These are phyloP conservation scores for Volucella inflata DNA, from an alignment of 2,888 invertebrate species.

Conservation along the genomic window DNA sequence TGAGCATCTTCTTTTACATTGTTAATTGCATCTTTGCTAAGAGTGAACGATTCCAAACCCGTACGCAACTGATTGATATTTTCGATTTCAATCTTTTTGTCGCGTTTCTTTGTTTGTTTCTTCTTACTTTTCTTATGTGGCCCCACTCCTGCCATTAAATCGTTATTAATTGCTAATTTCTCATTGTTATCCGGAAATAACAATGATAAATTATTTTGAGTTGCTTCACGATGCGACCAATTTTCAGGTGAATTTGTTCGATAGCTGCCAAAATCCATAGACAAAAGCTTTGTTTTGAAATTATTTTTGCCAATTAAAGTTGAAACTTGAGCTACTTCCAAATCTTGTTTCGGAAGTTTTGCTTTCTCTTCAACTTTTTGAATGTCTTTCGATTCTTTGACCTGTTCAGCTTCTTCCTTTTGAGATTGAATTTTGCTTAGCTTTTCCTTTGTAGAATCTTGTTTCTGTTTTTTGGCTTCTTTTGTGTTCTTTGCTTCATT, in stretches of 20 bases:
- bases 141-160: background rate
- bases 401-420: constrained; percentile 31
- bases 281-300: constrained; percentile 37
- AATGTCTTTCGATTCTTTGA: constrained; percentile 36
- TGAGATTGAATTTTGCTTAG: background rate
- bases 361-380: constrained; percentile 46
- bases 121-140: constrained; percentile 75
- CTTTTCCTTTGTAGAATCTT: constrained; percentile 75
- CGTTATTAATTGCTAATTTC: constrained; percentile 58
- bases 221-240: constrained; percentile 50
- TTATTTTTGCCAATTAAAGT: constrained; percentile 20
- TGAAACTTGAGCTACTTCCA: constrained; percentile 8
- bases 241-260: constrained; percentile 61
- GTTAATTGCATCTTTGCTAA: constrained; percentile 79
- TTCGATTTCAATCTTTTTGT: constrained; percentile 79
- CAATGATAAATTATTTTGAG: constrained; percentile 14
- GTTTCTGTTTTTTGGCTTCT: constrained; percentile 73
- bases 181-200: constrained; percentile 55
- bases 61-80: constrained; percentile 82
- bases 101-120: constrained; percentile 78
- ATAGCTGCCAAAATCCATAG: constrained; percentile 57
- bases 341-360: constrained; percentile 54
- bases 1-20: constrained; percentile 20
- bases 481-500: constrained; percentile 45
- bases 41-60: constrained; percentile 82